Percentiles rank a stretch among this genome's conserved stretches.
These are phyloP conservation scores for Bombycilla garrulus DNA, from an alignment of 2,113 vertebrate species.

Conservation along the genomic window DNA sequence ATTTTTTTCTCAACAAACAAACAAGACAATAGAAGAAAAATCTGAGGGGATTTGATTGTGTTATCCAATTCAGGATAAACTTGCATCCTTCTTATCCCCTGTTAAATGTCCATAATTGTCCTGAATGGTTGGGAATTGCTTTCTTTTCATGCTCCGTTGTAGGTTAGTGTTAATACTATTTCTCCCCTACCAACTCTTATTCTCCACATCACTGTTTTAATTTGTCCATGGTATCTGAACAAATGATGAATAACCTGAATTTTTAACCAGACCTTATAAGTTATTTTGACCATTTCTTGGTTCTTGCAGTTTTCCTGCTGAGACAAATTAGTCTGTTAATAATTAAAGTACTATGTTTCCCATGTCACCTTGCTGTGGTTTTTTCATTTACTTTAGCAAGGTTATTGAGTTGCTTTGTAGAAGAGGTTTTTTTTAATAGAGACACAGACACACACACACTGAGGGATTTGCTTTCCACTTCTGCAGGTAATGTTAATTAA, in stretches of 20 bases:
- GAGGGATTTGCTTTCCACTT: background rate
- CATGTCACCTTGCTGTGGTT: background rate
- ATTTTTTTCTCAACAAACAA: background rate
- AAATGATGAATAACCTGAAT: background rate
- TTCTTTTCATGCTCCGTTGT: background rate
- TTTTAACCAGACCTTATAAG: background rate
- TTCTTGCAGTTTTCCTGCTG: background rate
- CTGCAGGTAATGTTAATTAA: background rate
- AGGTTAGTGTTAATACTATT: background rate
- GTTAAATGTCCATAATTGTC: background rate
- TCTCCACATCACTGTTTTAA: background rate
- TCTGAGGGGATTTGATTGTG: background rate
- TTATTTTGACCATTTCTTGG: background rate
- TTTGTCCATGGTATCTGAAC: background rate
- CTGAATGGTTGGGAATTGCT: background rate
- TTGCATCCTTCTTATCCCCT: background rate
- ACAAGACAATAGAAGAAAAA: background rate
- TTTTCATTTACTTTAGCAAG: background rate
- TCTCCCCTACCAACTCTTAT: background rate
- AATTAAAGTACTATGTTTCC: background rate
- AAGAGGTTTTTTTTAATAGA: background rate
- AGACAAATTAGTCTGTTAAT: background rate
- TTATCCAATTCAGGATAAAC: background rate
- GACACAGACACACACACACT: background rate
- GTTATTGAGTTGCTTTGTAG: background rate